Evolutionary conservation across 2,113 vertebrate genomes (phyloP).

Genomic region (Cromileptes altivelis): DNA sequence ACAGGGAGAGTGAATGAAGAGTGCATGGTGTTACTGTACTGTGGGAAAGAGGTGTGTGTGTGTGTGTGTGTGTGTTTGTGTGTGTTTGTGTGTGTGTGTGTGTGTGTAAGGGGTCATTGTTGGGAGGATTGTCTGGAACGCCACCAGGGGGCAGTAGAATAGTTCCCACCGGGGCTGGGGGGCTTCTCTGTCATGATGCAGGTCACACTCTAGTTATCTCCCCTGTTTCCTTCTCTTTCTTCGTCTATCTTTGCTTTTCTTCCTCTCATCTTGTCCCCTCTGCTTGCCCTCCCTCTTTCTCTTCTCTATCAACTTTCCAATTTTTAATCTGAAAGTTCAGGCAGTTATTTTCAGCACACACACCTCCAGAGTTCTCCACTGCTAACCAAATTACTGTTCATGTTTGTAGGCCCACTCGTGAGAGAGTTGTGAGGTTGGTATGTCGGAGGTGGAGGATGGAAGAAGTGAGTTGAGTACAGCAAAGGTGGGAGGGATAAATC

Average conservation of each 20-base stretch:
- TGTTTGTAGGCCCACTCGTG: slow-evolving; percentile 36
- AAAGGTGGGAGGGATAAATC: slow-evolving; percentile 31
- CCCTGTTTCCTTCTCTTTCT: slow-evolving; percentile 36
- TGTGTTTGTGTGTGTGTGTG: neutral
- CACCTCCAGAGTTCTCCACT: slow-evolving; percentile 17
- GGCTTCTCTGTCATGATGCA: slow-evolving; percentile 52
- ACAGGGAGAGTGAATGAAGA: slow-evolving; percentile 47
- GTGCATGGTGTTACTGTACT: slow-evolving; percentile 30
- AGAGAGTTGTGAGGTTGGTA: slow-evolving; percentile 10
- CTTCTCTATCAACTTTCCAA: neutral
- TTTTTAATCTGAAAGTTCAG: slow-evolving; percentile 13
- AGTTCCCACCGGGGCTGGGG: slow-evolving; percentile 64
- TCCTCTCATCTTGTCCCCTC: slow-evolving; percentile 8
- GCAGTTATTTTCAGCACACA: slow-evolving; percentile 35
- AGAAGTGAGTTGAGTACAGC: slow-evolving; percentile 50
- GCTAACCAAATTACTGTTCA: slow-evolving; percentile 9
- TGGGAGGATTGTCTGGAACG: neutral
- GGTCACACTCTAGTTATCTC: slow-evolving; percentile 59
- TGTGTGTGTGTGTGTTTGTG: slow-evolving; percentile 15
- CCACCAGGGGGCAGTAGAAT: slow-evolving; percentile 85
- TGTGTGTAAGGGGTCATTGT: slow-evolving; percentile 19
- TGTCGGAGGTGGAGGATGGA: slow-evolving; percentile 41
- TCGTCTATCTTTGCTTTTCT: slow-evolving; percentile 18
- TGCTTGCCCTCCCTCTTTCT: neutral
- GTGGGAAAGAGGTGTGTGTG: slow-evolving; percentile 53